Conservation (phyloP, 2,888 invertebrate genomes). For the Hetaerina titia region DNA sequence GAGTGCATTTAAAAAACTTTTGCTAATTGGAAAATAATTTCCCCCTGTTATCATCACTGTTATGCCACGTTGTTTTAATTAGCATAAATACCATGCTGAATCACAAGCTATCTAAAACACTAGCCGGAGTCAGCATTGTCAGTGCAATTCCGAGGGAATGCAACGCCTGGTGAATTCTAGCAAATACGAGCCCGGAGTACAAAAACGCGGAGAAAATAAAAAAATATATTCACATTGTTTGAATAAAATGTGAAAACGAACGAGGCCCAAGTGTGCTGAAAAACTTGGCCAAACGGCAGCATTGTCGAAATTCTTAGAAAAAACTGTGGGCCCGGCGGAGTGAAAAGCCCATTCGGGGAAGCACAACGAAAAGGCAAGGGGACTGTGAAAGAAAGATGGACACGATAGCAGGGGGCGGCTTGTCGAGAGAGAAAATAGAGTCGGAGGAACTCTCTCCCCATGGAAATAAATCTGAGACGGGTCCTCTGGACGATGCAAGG, state of each 20-base stretch:
- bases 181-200: not conserved
- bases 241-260: not conserved
- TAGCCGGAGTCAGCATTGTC: too few species aligned
- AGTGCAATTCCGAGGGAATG: not conserved
- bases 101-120: too few species aligned
- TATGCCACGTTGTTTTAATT: too few species aligned
- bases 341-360: not conserved
- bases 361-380: not conserved
- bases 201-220: not conserved
- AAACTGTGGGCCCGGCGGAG: not conserved
- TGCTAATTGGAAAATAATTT: too few species aligned
- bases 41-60: too few species aligned
- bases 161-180: not conserved
- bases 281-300: not conserved
- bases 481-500: slow-evolving; percentile 28
- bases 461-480: slow-evolving; percentile 26
- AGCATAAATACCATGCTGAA: too few species aligned
- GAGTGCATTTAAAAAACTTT: too few species aligned
- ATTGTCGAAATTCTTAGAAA: not conserved
- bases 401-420: not conserved
- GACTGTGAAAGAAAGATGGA: not conserved
- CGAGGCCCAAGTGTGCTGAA: not conserved
- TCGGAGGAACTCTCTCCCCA: not conserved
- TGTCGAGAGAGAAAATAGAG: not conserved
- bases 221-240: not conserved